Conservation (phyloP, 2,797 vertebrate genomes). For the Hippocampus kuda region DNA sequence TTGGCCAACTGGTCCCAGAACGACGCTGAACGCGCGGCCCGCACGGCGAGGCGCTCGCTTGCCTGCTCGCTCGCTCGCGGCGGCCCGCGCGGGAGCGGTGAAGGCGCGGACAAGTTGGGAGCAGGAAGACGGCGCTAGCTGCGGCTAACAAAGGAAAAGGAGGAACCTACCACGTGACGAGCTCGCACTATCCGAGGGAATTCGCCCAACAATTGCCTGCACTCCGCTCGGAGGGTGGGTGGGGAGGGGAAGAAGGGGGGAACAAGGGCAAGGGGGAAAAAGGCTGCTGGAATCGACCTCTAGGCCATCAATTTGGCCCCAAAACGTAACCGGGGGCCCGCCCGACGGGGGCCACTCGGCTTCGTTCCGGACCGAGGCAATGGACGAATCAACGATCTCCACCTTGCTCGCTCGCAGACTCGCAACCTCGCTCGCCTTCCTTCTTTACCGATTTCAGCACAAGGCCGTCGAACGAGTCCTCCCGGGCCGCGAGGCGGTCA, state of each 20-base stretch:
- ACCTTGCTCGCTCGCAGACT: slow-evolving; percentile 43
- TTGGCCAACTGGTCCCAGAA: not conserved
- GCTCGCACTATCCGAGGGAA: slow-evolving; percentile 85
- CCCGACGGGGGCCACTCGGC: slow-evolving; percentile 41
- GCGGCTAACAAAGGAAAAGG: slow-evolving; percentile 84
- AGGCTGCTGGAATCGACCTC: slow-evolving; percentile 26
- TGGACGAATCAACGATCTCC: slow-evolving; percentile 66
- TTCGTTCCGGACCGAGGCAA: slow-evolving; percentile 69
- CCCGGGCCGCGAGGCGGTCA: slow-evolving; percentile 30
- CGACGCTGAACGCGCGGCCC: not conserved
- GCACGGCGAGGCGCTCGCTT: not conserved
- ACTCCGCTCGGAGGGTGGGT: slow-evolving; percentile 68
- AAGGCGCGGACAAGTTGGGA: slow-evolving; percentile 51
- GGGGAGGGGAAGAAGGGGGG: slow-evolving; percentile 61
- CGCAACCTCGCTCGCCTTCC: not conserved
- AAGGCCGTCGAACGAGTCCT: slow-evolving; percentile 47
- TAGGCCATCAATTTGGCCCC: slow-evolving; percentile 47
- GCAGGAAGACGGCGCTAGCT: slow-evolving; percentile 45
- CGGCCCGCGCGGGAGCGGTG: too few species aligned
- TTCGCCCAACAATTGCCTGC: slow-evolving; percentile 81
- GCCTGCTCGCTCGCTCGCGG: too few species aligned
- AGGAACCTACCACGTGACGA: slow-evolving; percentile 96
- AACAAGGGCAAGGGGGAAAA: slow-evolving; percentile 35
- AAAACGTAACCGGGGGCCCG: slow-evolving; percentile 31
- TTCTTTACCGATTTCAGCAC: slow-evolving; percentile 33